Evolutionary conservation across 1,140 invertebrate genomes (phyloP), one percentile per base, ranked within the genome.

Genomic region (Drosophila orena): DNA sequence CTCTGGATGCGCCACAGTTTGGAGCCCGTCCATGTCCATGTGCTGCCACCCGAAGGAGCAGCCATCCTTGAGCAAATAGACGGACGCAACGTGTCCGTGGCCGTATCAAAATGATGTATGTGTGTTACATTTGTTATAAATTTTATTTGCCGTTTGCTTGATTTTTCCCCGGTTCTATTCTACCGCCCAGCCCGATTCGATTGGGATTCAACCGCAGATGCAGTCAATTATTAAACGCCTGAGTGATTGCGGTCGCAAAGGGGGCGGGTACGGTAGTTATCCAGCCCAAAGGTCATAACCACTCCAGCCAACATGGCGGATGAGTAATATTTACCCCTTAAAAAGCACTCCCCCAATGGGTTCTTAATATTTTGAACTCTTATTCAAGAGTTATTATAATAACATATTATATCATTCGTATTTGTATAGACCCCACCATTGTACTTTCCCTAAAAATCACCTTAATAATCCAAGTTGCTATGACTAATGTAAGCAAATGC

Each of bases 51-150:
- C 43, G 55, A 30, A 38, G 66, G 22, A 17, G 68, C 65, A 57
- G 57, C 43, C 70, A 70, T 71, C 66, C 81, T 83, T 86, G 78
- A 83, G 83, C 83, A 86, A 88, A 86, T 81, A 81, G 72, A 65
- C 64, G 69, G 40, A 81, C 22, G 73, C 62, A 72, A 86, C 83
- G 83, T 86, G 83, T 69, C 75, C 79, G 61, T 69, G 79, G 70
- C 74, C 83, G 88, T 86, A 86, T 86, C 83, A 86, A 86, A 86
- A 86, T 86, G 83, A 86, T 89, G 84, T 69, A 86, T 88, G 83
- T 73, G 60, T 88, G 83, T 86, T 86, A 88, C 83, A 88, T 83
- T 89, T 86, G 79, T 88, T 88, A 88, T 86, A 86, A 86, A 86
- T 86, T 88, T 88, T 88, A 88, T 86, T 86, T 81, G 78, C 70